Base-by-base conservation (phyloP, 1,140 invertebrate genomes). In the Phymastichus coffea region DNA sequence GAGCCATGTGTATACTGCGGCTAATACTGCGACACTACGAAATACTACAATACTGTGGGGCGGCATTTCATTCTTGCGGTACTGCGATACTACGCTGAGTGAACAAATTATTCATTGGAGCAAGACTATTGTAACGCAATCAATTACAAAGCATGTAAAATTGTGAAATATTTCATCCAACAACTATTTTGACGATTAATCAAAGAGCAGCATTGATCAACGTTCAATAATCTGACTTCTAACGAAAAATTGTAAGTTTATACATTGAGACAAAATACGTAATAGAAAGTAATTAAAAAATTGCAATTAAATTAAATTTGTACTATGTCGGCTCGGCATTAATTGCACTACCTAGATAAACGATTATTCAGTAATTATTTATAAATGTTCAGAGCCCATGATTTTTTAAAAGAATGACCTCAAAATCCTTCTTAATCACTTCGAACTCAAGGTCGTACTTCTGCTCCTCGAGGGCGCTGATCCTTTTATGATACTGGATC, bases 401-500 rank as follows among this genome's bases (percentile, higher is more conserved):
- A 40, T 44, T n/a, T n/a, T n/a, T n/a, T n/a, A n/a, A 17, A 46
- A 64, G 60, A 57, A 65, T 63, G 75, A 92, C 90, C 90, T 92
- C 94, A 77, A 88, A 86, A 80, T 94, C 92, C 88, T 94, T 96
- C 81, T 87, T 89, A 80, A 90, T 86, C 80, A 97, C 94, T 83
- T 94, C 90, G 81, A 88, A 88, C 84, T 99, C 95, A 84, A 95
- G 86, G 86, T 98, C 95, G 85, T 95, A 97, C 85, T 97, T 97
- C 83, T 90, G 86, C 81, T 91, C 90, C 83, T 98, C 95, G 77
- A 98, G 87, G 70, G 84, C 82, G 75, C 79, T 82, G 79, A 97
- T 90, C 82, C 90, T 88, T 77, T 87, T 87, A 84, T 97, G 87
- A 84, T 96, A 93, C 78, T 86, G 85, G 78, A 84, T 86, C 83